A percentile compares a stretch with the other conserved stretches of the same genome.
Evolutionary conservation across 2,888 invertebrate species (phyloP).

Genomic region (Platycnemis pennipes): DNA sequence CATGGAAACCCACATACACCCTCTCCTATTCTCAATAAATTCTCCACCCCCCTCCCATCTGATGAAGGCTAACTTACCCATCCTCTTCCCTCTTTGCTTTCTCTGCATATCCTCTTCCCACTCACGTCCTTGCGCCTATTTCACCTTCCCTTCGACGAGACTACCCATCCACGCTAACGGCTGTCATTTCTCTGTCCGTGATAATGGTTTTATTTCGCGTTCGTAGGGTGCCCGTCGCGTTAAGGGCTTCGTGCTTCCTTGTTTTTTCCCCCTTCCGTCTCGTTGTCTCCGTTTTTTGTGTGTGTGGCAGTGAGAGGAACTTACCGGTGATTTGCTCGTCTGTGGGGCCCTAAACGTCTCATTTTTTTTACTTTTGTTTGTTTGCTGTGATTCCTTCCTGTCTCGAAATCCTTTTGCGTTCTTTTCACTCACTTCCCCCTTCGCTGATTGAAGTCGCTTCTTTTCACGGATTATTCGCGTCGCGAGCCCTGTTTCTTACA

Average conservation of each 20-base stretch:
- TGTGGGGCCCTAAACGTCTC: background rate
- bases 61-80: background rate
- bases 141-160: background rate
- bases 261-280: background rate
- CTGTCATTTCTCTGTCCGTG: conserved; percentile 7
- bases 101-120: too few species aligned
- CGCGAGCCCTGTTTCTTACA: too few species aligned
- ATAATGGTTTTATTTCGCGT: conserved; percentile 19
- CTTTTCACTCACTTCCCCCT: background rate
- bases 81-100: background rate
- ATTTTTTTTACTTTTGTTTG: background rate
- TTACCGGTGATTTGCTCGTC: conserved; percentile 20
- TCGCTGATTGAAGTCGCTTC: too few species aligned
- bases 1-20: too few species aligned
- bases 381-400: background rate
- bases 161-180: background rate
- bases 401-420: background rate
- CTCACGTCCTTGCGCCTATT: too few species aligned
- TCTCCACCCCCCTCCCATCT: background rate
- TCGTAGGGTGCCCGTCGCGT: conserved; percentile 32
- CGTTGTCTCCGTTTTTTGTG: background rate
- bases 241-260: background rate
- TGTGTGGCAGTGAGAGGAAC: background rate
- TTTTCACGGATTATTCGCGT: too few species aligned
- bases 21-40: background rate